Base-by-base conservation (phyloP, 2,888 invertebrate genomes). In the Sycophila texana region DNA sequence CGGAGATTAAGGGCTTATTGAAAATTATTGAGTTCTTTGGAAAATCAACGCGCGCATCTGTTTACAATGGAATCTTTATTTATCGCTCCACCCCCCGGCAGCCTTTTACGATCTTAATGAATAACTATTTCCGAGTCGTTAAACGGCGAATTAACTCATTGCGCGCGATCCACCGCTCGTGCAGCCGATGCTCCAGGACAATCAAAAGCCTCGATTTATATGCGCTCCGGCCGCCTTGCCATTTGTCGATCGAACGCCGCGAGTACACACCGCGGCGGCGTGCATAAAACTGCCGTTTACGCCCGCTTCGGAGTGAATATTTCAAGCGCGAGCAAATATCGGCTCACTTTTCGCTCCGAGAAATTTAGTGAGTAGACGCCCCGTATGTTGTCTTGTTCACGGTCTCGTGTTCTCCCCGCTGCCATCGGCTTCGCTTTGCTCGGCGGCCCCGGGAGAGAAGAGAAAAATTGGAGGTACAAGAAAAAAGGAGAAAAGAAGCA, bases 281-380 rank as follows among this genome's bases (percentile, higher is more conserved):
- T 18, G 4, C 18, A 63, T 26, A 73, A 73, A 63, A 26, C 20
- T 20, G n/a, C 39, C 39, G 66, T 72, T 77, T 77, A 77, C 66
- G 71, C 65, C 39, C 58, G 39, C 39, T 18, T 75, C 61, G 13
- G 55, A 76, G 76, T 81, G 76, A 75, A 76, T 79, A 78, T 79
- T 79, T 81, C 76, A 79, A 65, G 58, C 73, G 75, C 81, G 70
- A 79, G 66, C 78, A 79, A 81, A 81, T 81, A 79, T 73, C 81
- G 73, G 79, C 76, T 79, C 78, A 76, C 78, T 78, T 75, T 77
- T 81, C 70, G 68, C 76, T 57, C 67, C 10, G 71, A 58, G 76
- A 77, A 72, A 81, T 77, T 77, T 81, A 74, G 77, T 61, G 71
- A 74, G 60, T 55, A 66, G 60, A 73, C 73, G 73, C 70, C 70